Conservation (phyloP, 2,797 vertebrate species). For the Botia almorhae region DNA sequence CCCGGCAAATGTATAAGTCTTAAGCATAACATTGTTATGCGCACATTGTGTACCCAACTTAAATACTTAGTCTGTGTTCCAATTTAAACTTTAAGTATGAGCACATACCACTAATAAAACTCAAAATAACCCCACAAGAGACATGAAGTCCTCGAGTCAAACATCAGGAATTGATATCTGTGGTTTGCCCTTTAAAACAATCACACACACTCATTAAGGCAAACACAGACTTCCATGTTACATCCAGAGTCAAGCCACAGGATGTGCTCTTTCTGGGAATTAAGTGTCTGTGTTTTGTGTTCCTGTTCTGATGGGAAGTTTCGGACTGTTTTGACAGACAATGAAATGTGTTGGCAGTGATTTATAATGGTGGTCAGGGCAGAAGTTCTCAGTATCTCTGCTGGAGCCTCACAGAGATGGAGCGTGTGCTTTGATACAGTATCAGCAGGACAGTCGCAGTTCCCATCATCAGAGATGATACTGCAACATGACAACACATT, state of each 20-base stretch:
- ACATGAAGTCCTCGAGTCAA: slow-evolving; percentile 8
- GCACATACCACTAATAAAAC: no score
- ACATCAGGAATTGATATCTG: slow-evolving; percentile 32
- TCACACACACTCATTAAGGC: not conserved
- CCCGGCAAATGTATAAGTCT: no score
- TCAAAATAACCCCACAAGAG: not conserved
- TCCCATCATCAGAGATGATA: not conserved
- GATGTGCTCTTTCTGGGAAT: slow-evolving; percentile 35
- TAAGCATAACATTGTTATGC: no score
- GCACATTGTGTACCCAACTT: no score
- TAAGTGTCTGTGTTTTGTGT: slow-evolving; percentile 10
- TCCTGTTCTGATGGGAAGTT: slow-evolving; percentile 43
- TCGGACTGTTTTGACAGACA: slow-evolving; percentile 15
- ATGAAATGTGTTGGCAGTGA: not conserved
- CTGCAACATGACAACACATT: not conserved
- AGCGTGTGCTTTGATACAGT: not conserved
- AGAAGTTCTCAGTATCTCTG: slow-evolving; percentile 9
- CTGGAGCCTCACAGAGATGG: not conserved
- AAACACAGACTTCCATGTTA: slow-evolving; percentile 5
- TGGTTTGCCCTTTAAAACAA: slow-evolving; percentile 1
- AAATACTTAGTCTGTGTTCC: no score
- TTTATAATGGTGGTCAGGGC: slow-evolving; percentile 27
- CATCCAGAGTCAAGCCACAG: slow-evolving; percentile 27
- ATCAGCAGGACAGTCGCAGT: not conserved
- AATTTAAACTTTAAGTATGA: no score